These are phyloP conservation scores for Nymphalis c-album DNA, from an alignment of 2,888 invertebrate genomes.

Conservation along the genomic window DNA sequence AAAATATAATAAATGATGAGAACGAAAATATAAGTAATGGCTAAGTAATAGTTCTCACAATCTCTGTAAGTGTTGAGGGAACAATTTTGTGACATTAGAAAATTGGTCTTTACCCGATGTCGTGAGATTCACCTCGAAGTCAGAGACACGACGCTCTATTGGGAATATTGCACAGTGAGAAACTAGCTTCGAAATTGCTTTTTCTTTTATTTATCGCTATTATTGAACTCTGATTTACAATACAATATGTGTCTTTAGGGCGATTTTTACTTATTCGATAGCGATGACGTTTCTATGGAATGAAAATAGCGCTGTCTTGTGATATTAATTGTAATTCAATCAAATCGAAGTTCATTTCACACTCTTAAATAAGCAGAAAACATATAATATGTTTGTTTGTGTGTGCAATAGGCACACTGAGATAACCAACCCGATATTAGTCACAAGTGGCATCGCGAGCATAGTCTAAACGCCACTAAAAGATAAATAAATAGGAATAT, in stretches of 20 bases:
- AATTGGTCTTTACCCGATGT: slow-evolving; percentile 26
- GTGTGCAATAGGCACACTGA: too few species aligned
- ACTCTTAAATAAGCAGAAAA: too few species aligned
- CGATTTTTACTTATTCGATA: neutral
- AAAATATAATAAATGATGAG: neutral
- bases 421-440: too few species aligned
- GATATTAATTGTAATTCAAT: too few species aligned
- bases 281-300: too few species aligned
- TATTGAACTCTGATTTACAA: neutral
- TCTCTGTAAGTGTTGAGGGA: slow-evolving; percentile 19
- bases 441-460: too few species aligned
- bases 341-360: too few species aligned
- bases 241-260: neutral
- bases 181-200: neutral
- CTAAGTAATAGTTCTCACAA: slow-evolving; percentile 7
- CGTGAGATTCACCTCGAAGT: slow-evolving; percentile 12
- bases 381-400: too few species aligned
- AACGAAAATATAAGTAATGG: neutral
- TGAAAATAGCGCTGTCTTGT: too few species aligned
- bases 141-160: slow-evolving; percentile 14
- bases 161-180: slow-evolving; percentile 12
- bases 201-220: slow-evolving; percentile 2
- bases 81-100: slow-evolving; percentile 26
- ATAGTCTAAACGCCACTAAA: too few species aligned
- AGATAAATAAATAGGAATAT: too few species aligned